Percentiles rank a stretch among this genome's conserved stretches.
phyloP scores from a whole-genome alignment of 2,888 invertebrate genomes.

The Phyllotreta striolata region DNA sequence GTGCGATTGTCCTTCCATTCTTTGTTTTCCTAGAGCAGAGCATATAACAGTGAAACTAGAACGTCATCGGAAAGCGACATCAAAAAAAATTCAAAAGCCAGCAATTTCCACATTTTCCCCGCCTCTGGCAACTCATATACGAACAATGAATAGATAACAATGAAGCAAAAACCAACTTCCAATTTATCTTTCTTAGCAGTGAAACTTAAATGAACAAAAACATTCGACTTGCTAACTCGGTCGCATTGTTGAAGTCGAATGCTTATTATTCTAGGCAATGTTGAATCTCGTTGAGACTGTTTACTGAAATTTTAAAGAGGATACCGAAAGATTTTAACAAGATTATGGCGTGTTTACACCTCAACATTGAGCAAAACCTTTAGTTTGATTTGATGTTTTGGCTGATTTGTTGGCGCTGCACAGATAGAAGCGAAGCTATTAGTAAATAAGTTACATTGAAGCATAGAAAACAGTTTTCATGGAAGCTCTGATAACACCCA shows the following conservation, averaged over 20 bases:
- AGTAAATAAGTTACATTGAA: no score
- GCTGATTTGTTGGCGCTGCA: no score
- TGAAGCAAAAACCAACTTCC: conserved; percentile 42
- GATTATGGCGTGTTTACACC: conserved; percentile 19
- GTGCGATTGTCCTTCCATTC: no score
- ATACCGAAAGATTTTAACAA: conserved; percentile 25
- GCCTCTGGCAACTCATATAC: conserved; percentile 26
- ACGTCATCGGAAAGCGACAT: background rate
- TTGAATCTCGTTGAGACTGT: conserved; percentile 32
- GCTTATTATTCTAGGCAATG: conserved; percentile 34
- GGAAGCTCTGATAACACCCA: no score
- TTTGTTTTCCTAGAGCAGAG: no score
- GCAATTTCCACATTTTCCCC: conserved; percentile 5
- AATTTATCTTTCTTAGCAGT: conserved; percentile 43
- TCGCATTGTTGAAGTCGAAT: conserved; percentile 36
- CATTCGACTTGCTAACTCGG: conserved; percentile 38
- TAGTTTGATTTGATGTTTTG: background rate
- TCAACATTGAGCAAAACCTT: background rate
- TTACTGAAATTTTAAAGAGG: conserved; percentile 32
- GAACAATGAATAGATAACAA: conserved; percentile 44
- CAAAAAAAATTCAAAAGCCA: conserved; percentile 6
- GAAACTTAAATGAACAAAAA: conserved; percentile 50
- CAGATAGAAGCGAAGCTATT: no score
- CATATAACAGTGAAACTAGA: no score
- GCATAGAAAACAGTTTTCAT: no score